These are phyloP conservation scores for Anhinga rufa DNA, from an alignment of 2,113 vertebrate genomes.

Conservation along the genomic window DNA sequence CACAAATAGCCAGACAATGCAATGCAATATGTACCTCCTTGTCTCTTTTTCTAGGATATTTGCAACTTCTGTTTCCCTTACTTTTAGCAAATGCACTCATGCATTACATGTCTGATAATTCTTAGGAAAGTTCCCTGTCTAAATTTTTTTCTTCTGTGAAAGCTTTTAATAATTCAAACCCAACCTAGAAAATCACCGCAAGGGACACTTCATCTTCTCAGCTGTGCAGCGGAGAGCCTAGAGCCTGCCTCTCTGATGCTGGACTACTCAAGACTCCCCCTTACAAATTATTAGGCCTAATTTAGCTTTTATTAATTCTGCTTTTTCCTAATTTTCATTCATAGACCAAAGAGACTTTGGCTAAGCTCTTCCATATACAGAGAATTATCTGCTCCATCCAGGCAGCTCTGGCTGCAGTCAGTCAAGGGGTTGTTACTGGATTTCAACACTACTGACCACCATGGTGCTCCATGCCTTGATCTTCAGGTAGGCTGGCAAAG, in stretches of 20 bases:
- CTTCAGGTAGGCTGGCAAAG: neutral
- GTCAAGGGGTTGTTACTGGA: too few relatives aligned
- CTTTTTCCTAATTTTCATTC: neutral
- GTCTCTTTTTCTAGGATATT: neutral
- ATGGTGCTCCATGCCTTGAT: neutral
- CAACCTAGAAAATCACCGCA: neutral
- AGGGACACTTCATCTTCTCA: neutral
- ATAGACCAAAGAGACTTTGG: neutral
- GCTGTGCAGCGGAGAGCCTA: neutral
- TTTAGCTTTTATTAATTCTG: neutral
- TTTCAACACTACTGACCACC: neutral
- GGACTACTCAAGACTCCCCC: neutral
- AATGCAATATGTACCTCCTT: too few relatives aligned
- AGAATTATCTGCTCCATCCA: neutral
- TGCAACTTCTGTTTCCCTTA: neutral
- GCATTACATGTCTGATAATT: neutral
- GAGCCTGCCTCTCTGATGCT: neutral
- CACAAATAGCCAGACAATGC: neutral
- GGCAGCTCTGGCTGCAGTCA: neutral
- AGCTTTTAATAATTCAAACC: neutral
- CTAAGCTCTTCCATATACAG: neutral
- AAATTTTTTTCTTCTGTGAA: neutral
- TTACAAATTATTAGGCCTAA: neutral
- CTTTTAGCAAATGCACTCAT: neutral
- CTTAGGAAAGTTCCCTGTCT: neutral